Percentiles rank a stretch among this genome's conserved stretches.
These are phyloP conservation scores for Rhinolophus sinicus DNA, from an alignment of 2,113 vertebrate genomes.

Conservation along the genomic window DNA sequence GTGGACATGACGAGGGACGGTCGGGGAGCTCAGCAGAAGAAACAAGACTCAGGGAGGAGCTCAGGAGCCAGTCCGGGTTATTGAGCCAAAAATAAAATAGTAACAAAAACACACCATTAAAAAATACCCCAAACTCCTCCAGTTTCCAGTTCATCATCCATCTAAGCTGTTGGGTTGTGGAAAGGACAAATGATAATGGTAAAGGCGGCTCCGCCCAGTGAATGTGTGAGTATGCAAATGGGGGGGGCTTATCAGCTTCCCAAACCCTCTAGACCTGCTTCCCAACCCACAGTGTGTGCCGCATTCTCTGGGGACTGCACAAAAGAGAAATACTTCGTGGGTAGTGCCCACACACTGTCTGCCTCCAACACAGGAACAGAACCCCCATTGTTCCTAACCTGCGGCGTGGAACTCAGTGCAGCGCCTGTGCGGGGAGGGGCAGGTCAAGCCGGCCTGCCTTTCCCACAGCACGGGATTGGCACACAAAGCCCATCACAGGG, in stretches of 20 bases:
- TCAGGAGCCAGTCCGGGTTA: too few relatives aligned
- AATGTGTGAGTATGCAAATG: accelerated
- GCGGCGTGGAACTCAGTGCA: accelerated
- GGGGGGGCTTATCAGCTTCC: accelerated
- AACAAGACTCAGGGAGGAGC: too few relatives aligned
- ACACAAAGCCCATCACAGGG: not conserved
- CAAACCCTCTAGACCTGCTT: accelerated
- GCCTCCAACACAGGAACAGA: not conserved
- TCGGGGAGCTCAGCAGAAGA: too few relatives aligned
- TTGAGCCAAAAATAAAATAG: not conserved
- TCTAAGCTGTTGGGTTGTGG: accelerated
- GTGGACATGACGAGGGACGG: too few relatives aligned
- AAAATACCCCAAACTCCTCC: too few relatives aligned
- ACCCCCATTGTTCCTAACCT: too few relatives aligned
- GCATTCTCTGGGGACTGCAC: not conserved
- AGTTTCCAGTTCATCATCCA: not conserved
- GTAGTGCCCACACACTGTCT: not conserved
- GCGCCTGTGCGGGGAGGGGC: accelerated
- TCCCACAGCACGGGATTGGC: accelerated
- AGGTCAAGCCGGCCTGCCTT: not conserved
- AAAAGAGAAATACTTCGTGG: accelerated
- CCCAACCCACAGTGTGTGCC: accelerated
- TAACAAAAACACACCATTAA: not conserved
- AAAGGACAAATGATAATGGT: accelerated
- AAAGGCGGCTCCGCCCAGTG: accelerated